A percentile compares a stretch with the other conserved stretches of the same genome.
phyloP scores from a whole-genome alignment of 2,797 vertebrate species.

The Botia kubotai region DNA sequence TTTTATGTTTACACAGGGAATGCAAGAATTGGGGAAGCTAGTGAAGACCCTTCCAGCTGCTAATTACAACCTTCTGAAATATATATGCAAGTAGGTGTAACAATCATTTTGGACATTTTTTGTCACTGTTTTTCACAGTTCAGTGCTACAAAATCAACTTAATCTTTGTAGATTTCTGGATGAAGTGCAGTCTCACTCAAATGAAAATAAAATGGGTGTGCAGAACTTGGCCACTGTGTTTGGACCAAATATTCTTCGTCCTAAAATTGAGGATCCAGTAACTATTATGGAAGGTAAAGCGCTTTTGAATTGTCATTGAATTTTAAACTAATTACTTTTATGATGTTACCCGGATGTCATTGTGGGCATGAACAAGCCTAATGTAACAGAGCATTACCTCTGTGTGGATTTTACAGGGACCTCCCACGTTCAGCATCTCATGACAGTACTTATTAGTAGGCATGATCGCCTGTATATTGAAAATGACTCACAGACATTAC shows the following conservation, averaged over 20 bases:
- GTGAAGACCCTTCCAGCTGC: conserved; percentile 90
- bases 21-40: conserved; percentile 89
- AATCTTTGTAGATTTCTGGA: conserved; percentile 86
- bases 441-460: conserved; percentile 90
- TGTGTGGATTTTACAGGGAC: conserved; percentile 78
- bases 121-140: conserved; percentile 4
- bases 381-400: neutral
- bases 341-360: too few relatives aligned
- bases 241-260: conserved; percentile 94
- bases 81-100: conserved; percentile 93
- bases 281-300: conserved; percentile 93
- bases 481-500: conserved; percentile 70
- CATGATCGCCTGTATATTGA: conserved; percentile 84
- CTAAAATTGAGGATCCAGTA: conserved; percentile 91
- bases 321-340: neutral
- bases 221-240: conserved; percentile 97
- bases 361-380: neutral
- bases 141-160: neutral
- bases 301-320: neutral
- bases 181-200: conserved; percentile 93
- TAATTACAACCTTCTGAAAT: conserved; percentile 95
- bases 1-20: conserved; percentile 77
- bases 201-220: conserved; percentile 95
- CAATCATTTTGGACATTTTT: conserved; percentile 1
- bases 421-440: conserved; percentile 92